Conservation (phyloP, 2,797 vertebrate genomes). For the Pagetopsis macropterus region DNA sequence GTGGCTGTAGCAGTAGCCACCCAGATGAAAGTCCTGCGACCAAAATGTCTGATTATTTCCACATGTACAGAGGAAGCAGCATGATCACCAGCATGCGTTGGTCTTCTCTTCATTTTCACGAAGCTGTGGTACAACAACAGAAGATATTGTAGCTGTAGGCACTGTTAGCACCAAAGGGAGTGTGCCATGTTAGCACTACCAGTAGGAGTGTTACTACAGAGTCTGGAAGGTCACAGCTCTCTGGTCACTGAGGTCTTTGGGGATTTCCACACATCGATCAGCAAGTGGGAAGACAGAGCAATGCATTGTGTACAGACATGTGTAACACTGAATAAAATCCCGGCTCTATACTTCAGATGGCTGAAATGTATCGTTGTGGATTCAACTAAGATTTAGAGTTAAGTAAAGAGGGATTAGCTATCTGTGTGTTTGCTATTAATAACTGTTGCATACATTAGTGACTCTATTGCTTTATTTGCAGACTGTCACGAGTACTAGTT, state of each 20-base stretch:
- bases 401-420: neutral
- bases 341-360: neutral
- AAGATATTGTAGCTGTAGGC: slow-evolving; percentile 23
- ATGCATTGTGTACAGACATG: slow-evolving; percentile 7
- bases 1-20: slow-evolving; percentile 44
- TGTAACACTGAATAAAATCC: neutral
- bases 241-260: slow-evolving; percentile 13
- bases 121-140: slow-evolving; percentile 12
- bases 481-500: neutral
- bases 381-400: neutral
- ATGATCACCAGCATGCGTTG: slow-evolving; percentile 4
- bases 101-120: slow-evolving; percentile 22
- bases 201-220: slow-evolving; percentile 19
- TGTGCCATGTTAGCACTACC: slow-evolving; percentile 36
- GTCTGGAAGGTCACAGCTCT: slow-evolving; percentile 35
- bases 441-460: neutral
- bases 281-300: slow-evolving; percentile 27
- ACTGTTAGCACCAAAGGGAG: slow-evolving; percentile 32
- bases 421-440: neutral
- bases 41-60: slow-evolving; percentile 57
- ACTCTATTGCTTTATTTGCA: neutral
- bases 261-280: slow-evolving; percentile 50
- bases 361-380: neutral
- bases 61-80: slow-evolving; percentile 35
- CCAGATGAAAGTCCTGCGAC: slow-evolving; percentile 52